Percentiles rank a stretch among this genome's conserved stretches.
Conservation (phyloP, 2,888 invertebrate genomes). For the Napeogenes inachia region DNA sequence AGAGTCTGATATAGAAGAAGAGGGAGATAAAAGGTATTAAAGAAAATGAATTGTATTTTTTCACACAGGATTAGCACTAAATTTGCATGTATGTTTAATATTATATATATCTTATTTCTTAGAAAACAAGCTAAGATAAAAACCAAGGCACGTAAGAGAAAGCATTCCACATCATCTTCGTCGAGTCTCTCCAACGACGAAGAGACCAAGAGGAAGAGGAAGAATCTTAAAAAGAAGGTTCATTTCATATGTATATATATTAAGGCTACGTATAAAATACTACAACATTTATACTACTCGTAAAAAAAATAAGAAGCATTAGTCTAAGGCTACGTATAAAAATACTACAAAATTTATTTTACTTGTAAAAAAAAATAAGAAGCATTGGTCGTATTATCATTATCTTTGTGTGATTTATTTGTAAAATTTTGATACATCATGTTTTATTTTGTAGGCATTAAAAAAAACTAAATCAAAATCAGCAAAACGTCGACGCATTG, state of each 20-base stretch:
- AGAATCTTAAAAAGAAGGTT: slow-evolving; percentile 53
- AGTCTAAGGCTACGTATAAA: too few relatives aligned
- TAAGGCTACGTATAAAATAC: too few relatives aligned
- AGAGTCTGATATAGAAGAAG: slow-evolving; percentile 62
- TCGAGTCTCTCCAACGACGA: slow-evolving; percentile 48
- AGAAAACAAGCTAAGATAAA: slow-evolving; percentile 53
- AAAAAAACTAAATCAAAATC: slow-evolving; percentile 53
- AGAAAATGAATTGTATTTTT: too few relatives aligned
- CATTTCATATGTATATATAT: not conserved
- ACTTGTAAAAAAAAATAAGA: too few relatives aligned
- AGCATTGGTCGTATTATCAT: too few relatives aligned
- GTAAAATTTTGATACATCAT: too few relatives aligned
- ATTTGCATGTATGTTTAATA: slow-evolving; percentile 3
- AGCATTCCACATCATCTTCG: slow-evolving; percentile 43
- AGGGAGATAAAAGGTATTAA: slow-evolving; percentile 46
- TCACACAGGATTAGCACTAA: too few relatives aligned
- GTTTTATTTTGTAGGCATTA: slow-evolving; percentile 39
- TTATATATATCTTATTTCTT: slow-evolving; percentile 19
- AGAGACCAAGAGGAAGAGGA: slow-evolving; percentile 48
- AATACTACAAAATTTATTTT: too few relatives aligned
- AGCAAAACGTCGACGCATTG: slow-evolving; percentile 46
- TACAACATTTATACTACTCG: too few relatives aligned
- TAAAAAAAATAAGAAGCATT: too few relatives aligned
- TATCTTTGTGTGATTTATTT: too few relatives aligned
- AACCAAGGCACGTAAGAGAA: slow-evolving; percentile 51